Percentiles rank a stretch among this genome's conserved stretches.
phyloP scores from a whole-genome alignment of 2,888 invertebrate genomes.

The Microdon myrmicae region DNA sequence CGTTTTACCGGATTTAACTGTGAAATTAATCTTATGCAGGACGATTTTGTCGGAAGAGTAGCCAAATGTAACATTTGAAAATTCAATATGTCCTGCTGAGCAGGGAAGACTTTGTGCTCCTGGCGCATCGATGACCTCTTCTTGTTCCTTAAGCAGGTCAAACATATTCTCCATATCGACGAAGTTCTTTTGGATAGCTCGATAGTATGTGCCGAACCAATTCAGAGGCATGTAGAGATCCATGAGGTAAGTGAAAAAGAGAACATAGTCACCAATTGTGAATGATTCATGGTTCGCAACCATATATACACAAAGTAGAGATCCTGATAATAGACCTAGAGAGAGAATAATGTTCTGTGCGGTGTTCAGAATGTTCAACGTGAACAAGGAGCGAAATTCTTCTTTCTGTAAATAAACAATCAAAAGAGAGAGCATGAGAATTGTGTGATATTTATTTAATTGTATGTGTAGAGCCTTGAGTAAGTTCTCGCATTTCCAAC shows the following conservation, averaged over 20 bases:
- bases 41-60: slow-evolving; percentile 84
- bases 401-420: slow-evolving; percentile 76
- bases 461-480: slow-evolving; percentile 2
- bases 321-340: slow-evolving; percentile 84
- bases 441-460: too few species aligned
- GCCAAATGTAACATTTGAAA: slow-evolving; percentile 88
- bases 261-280: slow-evolving; percentile 94
- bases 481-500: too few species aligned
- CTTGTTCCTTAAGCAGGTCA: slow-evolving; percentile 86
- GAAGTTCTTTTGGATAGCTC: slow-evolving; percentile 96
- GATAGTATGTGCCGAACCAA: slow-evolving; percentile 98
- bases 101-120: slow-evolving; percentile 77
- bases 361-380: slow-evolving; percentile 89
- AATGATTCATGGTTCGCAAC: slow-evolving; percentile 77
- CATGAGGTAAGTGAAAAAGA: slow-evolving; percentile 94
- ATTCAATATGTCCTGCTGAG: slow-evolving; percentile 80
- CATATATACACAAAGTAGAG: slow-evolving; percentile 87
- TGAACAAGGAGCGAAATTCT: slow-evolving; percentile 88
- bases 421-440: slow-evolving; percentile 45
- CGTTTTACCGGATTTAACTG: slow-evolving; percentile 85
- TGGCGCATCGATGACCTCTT: slow-evolving; percentile 86
- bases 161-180: slow-evolving; percentile 99
- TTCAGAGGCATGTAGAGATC: slow-evolving; percentile 96
- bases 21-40: slow-evolving; percentile 81
- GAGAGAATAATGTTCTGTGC: slow-evolving; percentile 92